Base-by-base conservation (phyloP, 2,888 invertebrate genomes). In the Dastarcus helophoroides region DNA sequence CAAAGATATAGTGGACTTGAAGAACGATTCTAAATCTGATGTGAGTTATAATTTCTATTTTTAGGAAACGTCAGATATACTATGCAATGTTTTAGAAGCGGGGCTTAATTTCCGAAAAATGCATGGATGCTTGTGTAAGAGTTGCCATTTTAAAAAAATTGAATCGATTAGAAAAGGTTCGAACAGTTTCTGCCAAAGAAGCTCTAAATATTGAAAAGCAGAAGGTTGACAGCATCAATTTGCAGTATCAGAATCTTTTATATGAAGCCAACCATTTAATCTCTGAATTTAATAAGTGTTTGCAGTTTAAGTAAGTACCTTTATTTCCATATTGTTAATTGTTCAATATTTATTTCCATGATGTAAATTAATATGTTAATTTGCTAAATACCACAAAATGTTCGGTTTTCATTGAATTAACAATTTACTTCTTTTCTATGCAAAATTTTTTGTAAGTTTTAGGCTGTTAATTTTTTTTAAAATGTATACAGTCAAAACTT, bases 261-360 rank as follows among this genome's bases (percentile, higher is more conserved):
- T 95, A 95, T 58, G 95, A 95, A 68, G 80, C 86, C 5, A 82
- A 88, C 54, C 91, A 95, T 65, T 67, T 95, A 11, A 82, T 89
- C 44, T 88, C 89, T 46, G 94, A 95, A 69, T 89, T 90, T n/a
- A 78, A 83, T 11, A 89, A 90, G 51, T 94, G 94, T 53, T 71
- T 90, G 36, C 88, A 93, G 53, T 94, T 93, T 56, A 93, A 89
- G 78, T 79, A 60, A 55, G 68, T 45, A 23, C 4, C 6, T 26
- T 9, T 15, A 26, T 15, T 32, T 14, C 29, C 31, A 16, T 28
- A 32, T 34, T 29, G 22, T 36, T 28, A 17, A 31, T 24, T 15
- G 4, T 3, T 27, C n/a, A n/a, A 26, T 16, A 17, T 25, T 25
- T 19, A 23, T 22, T 23, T 26, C 22, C 32, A 28, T 26, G n/a